Evolutionary conservation across 2,797 vertebrate genomes (phyloP).

Genomic region (Ciconia nigra): DNA sequence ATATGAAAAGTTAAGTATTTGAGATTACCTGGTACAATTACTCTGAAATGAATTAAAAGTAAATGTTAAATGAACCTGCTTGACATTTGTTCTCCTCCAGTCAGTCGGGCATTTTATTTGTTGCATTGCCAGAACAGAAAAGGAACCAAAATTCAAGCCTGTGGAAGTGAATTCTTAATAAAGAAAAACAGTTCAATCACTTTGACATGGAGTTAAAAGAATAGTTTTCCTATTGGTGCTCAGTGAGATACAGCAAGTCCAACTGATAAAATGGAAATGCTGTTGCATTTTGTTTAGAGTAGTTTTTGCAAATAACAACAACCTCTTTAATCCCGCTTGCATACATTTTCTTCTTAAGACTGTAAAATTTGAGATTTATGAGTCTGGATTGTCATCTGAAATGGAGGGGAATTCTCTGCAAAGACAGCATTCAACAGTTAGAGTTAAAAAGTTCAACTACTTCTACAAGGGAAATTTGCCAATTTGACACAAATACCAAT

Average conservation of each 20-base stretch:
- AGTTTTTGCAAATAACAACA: background rate
- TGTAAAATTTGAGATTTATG: background rate
- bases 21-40: constrained; percentile 48
- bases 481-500: background rate
- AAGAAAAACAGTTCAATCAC: background rate
- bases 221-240: background rate
- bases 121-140: constrained; percentile 41
- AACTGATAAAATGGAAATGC: background rate
- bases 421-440: background rate
- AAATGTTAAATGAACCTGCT: constrained; percentile 21
- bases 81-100: background rate
- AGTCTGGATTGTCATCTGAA: background rate
- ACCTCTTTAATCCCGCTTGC: background rate
- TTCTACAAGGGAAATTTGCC: background rate
- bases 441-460: background rate
- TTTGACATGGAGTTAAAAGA: background rate
- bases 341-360: background rate
- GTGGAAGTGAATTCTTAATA: background rate
- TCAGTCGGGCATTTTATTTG: constrained; percentile 27
- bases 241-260: background rate
- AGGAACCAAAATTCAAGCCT: background rate
- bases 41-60: constrained; percentile 70
- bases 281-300: background rate
- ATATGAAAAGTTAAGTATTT: constrained; percentile 39
- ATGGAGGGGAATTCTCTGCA: background rate